Conservation (phyloP, 2,888 invertebrate species). For the Hypercompe scribonia region DNA sequence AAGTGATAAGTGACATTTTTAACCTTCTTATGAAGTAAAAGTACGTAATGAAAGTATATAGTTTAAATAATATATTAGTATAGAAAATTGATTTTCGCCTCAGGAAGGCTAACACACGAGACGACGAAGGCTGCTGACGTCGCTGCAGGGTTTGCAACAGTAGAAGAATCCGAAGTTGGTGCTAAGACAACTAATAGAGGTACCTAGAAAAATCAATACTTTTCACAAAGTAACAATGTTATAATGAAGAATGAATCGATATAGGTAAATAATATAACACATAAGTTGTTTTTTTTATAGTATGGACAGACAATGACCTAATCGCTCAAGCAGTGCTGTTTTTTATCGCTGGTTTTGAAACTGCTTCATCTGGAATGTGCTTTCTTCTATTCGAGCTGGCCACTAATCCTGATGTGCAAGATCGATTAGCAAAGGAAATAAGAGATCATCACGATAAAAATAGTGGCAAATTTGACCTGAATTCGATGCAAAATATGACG, state of each 20-base stretch:
- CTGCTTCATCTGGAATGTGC: slow-evolving; percentile 57
- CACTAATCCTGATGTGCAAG: slow-evolving; percentile 62
- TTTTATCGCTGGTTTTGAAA: slow-evolving; percentile 85
- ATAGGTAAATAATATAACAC: slow-evolving; percentile 52
- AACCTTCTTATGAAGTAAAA: no score
- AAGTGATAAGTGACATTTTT: no score
- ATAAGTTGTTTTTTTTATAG: slow-evolving; percentile 48
- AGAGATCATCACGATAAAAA: slow-evolving; percentile 55
- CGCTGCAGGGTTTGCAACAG: slow-evolving; percentile 74
- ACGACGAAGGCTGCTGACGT: slow-evolving; percentile 49
- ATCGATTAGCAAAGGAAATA: slow-evolving; percentile 63
- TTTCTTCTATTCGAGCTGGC: slow-evolving; percentile 64
- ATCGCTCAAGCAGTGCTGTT: slow-evolving; percentile 80
- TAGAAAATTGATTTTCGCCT: background rate
- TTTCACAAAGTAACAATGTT: slow-evolving; percentile 53
- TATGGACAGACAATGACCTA: slow-evolving; percentile 71
- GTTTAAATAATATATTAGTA: no score
- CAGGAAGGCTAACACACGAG: slow-evolving; percentile 53
- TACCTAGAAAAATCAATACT: slow-evolving; percentile 25
- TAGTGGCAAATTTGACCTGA: slow-evolving; percentile 77
- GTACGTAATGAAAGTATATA: no score
- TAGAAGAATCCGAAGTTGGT: slow-evolving; percentile 73
- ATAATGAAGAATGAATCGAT: no score
- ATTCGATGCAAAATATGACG: slow-evolving; percentile 55
- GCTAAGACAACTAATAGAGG: slow-evolving; percentile 27